Evolutionary conservation across 2,797 vertebrate genomes (phyloP), one percentile per base, ranked within the genome.

Genomic region (Linurgus olivaceus): DNA sequence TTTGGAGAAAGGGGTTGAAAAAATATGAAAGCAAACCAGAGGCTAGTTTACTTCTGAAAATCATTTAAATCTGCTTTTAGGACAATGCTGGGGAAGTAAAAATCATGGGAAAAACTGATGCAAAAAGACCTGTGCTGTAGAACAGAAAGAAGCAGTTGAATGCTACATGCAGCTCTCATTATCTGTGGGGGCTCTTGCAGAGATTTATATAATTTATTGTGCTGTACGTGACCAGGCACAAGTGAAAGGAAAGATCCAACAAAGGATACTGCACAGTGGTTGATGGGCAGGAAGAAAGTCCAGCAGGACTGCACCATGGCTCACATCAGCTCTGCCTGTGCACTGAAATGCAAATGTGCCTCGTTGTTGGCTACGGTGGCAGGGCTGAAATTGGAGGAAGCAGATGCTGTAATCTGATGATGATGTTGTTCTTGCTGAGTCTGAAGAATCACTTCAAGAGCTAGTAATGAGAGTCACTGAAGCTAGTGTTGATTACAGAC

Each of bases 381-480:
- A 89, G 90, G 81, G 88, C 93, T 94, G 97, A 93, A 95, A 95
- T 87, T 57, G 93, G 96, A 93, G 96, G 96, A 95, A 95, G 92
- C 93, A 93, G 97, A 96, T 96, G 96, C 94, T 93, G 96, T 96
- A 93, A 95, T 92, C 94, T 93, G 96, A 95, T 92, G 88, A 94
- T 93, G 94, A 63, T 73, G 86, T 94, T 95, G 94, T 96, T 98
- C 97, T 97, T 96, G 97, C 97, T 98, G 97, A 98, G 96, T 97
- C 97, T 97, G 97, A 96, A 97, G 97, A 97, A 97, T 95, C 96
- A 95, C 96, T 97, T 97, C 97, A 97, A 96, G 97, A 97, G 97
- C 96, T 81, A 86, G 96, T 97, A 97, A 97, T 97, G 97, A 97
- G 97, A 96, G 94, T 92, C 55, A n/a, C 97, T 96, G 95, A 95